Base-by-base conservation (phyloP, 1,140 invertebrate species). In the Drosophila kanapiae region DNA sequence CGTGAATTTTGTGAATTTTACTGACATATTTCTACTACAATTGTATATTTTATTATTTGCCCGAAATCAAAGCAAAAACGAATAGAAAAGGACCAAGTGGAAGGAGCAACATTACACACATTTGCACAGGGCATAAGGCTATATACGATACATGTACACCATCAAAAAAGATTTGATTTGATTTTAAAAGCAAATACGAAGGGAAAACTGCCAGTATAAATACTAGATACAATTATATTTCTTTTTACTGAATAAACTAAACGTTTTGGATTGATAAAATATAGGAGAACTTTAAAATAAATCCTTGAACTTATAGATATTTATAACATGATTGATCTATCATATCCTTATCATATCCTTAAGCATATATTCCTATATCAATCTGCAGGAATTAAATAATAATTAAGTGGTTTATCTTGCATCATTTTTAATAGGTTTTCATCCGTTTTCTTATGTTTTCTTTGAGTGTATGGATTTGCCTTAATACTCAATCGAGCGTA, bases 11-110 rank as follows among this genome's bases (percentile, higher is more conserved):
- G 80, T 82, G 82, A 82, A 81, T 88, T 88, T 84, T 56, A 84
- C 84, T 85, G 84, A 90, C 84, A 88, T 88, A 90, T 88, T 88
- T 84, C 84, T 88, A 81, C 78, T 85, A 84, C 85, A 84, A 88
- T 90, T 84, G 78, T 90, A 79, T 81, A 88, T 88, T 88, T 88
- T 90, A 88, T 88, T 90, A 84, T 90, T 63, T 72, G 60, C 63
- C 72, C 42, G 47, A 83, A 87, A 87, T 87, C 84, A 88, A 87
- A 88, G 84, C 72, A 74, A 77, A 70, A 68, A 42, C 72, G 42
- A 65, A 63, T 40, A 33, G 54, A 53, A 77, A 42, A 48, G 48
- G 18, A 64, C 56, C 42, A 38, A 47, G 29, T 6, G 42, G 27
- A 56, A 40, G n/a, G 16, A 72, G 48, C 68, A 60, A 69, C 54